These are phyloP conservation scores for Trichopoda pennipes DNA, from an alignment of 2,888 invertebrate genomes.

Conservation along the genomic window DNA sequence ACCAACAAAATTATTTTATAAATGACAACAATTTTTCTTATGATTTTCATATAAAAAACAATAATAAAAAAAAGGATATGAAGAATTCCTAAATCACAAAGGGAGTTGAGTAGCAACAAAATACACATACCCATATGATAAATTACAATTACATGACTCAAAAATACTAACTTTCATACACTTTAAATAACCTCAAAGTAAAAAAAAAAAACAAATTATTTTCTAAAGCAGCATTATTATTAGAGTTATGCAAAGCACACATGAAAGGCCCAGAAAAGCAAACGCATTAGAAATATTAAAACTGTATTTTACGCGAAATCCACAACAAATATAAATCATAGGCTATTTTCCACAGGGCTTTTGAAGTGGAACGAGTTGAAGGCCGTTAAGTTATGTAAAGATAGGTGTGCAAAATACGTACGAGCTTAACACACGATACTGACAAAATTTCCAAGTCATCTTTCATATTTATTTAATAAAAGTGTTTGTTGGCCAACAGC, in stretches of 20 bases:
- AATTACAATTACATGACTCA: conserved; percentile 64
- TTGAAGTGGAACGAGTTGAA: neutral
- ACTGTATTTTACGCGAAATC: conserved; percentile 26
- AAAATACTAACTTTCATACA: conserved; percentile 47
- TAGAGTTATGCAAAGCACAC: conserved; percentile 5
- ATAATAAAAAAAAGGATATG: neutral
- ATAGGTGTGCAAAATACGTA: conserved; percentile 33
- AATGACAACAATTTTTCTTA: too few relatives aligned
- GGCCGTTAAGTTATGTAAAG: neutral
- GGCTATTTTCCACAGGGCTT: conserved; percentile 18
- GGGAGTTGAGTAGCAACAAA: neutral
- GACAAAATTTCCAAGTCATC: conserved; percentile 53
- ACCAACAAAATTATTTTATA: too few relatives aligned
- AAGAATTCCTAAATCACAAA: neutral
- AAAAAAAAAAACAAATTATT: neutral
- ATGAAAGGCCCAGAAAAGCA: conserved; percentile 11
- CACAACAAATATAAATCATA: conserved; percentile 56
- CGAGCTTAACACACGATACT: conserved; percentile 17
- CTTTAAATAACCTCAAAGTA: conserved; percentile 30
- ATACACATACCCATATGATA: conserved; percentile 46
- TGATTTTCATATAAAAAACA: neutral
- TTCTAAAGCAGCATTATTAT: neutral
- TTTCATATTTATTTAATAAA: conserved; percentile 43
- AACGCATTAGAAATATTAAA: conserved; percentile 13
- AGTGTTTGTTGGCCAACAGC: conserved; percentile 19